phyloP scores from a whole-genome alignment of 2,888 invertebrate species.

The Lysandra bellargus region DNA sequence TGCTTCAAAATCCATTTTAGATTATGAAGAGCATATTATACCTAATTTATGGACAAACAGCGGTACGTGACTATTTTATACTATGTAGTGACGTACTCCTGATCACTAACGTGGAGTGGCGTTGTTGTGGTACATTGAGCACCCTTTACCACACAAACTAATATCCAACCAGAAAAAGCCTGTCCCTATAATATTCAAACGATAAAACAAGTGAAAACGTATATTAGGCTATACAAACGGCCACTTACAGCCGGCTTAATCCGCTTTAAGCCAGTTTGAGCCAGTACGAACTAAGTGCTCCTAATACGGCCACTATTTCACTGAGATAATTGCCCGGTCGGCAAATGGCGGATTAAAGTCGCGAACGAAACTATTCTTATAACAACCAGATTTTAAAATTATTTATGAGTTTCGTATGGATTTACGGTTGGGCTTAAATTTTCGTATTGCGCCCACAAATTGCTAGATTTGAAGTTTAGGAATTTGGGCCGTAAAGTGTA shows the following conservation, averaged over 20 bases:
- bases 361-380: constrained; percentile 54
- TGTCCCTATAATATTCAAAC: background rate
- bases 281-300: constrained; percentile 69
- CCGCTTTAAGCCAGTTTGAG: constrained; percentile 57
- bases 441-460: background rate
- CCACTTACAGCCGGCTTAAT: constrained; percentile 68
- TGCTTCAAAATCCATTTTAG: no score
- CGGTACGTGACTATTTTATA: no score
- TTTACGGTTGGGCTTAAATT: background rate
- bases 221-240: constrained; percentile 49
- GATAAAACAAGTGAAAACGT: constrained; percentile 45
- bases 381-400: constrained; percentile 36
- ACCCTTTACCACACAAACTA: no score
- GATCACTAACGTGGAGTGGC: no score
- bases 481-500: background rate
- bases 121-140: no score
- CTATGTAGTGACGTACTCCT: no score
- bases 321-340: constrained; percentile 74
- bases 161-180: background rate
- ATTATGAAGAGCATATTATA: no score
- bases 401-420: constrained; percentile 18
- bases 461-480: background rate
- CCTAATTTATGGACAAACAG: no score
- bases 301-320: constrained; percentile 74
- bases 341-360: constrained; percentile 58